Evolutionary conservation across 1,140 invertebrate genomes (phyloP), one percentile per base, ranked within the genome.

Genomic region (Apis dorsata): DNA sequence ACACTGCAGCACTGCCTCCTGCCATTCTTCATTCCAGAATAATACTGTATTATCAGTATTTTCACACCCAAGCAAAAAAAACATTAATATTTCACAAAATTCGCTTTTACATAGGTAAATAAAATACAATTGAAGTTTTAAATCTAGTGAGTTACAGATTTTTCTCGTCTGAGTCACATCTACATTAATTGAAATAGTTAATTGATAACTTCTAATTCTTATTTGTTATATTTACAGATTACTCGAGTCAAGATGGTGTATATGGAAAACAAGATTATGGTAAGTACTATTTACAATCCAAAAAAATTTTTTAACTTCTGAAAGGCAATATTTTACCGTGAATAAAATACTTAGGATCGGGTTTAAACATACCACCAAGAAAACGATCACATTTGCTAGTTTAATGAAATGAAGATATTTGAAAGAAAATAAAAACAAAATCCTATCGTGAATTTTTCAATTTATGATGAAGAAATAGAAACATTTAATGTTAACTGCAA

Each of bases 231-330:
- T 68, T 93, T 91, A 11, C 89, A 94, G 93, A 94, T 88, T 94
- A 94, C 90, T 82, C 92, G 77, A 91, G 79, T 90, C 93, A 92
- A 90, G 93, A 91, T 76, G 91, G 89, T 85, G 90, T 91, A 81
- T 94, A 94, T 69, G 93, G 93, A 85, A 93, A 92, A 84, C 92
- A 93, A 84, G 93, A 93, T 84, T 94, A 94, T 86, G 93, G 93
- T 94, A 92, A 94, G 93, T 94, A 93, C 91, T 88, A 87, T 78
- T 89, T 74, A 78, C 69, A 86, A 76, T 85, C 55, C 55, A 71
- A 71, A 75, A 80, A 81, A 82, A n/a, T 70, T 69, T 74, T 74
- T 85, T 88, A 73, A 84, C 11, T 49, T 44, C 8, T 72, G 17
- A 62, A 21, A 71, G 49, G 12, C 76, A 60, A 17, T 59, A 17